A percentile compares a stretch with the other conserved stretches of the same genome.
Conservation (phyloP, 2,113 vertebrate species). For the Callipepla squamata region DNA sequence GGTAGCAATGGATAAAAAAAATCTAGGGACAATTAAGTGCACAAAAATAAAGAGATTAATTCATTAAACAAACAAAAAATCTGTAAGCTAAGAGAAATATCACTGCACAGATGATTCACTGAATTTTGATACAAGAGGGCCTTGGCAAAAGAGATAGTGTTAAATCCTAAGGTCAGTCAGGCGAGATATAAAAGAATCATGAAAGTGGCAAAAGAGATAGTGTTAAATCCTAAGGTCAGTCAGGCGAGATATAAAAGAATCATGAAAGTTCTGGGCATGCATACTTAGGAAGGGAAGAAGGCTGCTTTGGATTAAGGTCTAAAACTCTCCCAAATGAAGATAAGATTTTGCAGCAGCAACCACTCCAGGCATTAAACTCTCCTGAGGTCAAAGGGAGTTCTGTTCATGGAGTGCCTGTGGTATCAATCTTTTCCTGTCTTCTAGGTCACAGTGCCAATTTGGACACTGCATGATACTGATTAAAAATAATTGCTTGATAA, state of each 20-base stretch:
- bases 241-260: background rate
- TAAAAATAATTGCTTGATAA: constrained; percentile 63
- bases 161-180: background rate
- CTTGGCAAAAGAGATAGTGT: background rate
- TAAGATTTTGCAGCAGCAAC: background rate
- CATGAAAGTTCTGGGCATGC: background rate
- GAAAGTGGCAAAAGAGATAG: background rate
- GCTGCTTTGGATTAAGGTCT: background rate
- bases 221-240: background rate
- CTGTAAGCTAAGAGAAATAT: background rate
- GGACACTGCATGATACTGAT: background rate
- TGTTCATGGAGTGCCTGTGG: background rate
- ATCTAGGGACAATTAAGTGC: background rate
- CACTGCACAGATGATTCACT: background rate
- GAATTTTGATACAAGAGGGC: background rate
- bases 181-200: background rate
- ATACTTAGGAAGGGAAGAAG: background rate
- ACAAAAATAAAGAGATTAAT: background rate
- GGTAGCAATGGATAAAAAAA: background rate
- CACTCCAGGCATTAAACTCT: background rate
- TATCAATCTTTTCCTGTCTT: constrained; percentile 22
- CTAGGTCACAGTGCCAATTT: constrained; percentile 46
- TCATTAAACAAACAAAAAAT: background rate
- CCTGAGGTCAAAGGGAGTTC: constrained; percentile 26
- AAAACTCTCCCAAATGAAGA: background rate